Conservation (phyloP, 2,113 vertebrate genomes). For the Lampris megalopsis region DNA sequence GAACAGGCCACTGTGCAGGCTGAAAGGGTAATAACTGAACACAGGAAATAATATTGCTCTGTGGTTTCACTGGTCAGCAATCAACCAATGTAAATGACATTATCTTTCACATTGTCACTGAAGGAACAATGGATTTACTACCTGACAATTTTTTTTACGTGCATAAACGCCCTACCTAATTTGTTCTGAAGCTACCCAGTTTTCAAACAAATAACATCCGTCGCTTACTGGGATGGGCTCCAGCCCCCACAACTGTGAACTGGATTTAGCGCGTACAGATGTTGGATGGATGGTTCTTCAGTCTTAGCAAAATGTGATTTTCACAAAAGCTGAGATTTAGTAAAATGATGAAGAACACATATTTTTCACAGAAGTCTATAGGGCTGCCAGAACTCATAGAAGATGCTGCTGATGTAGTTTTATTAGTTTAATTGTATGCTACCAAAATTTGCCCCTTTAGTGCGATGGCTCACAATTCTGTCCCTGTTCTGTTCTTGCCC, state of each 20-base stretch:
- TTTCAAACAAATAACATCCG: conserved; percentile 28
- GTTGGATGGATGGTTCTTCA: background rate
- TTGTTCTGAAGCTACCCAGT: conserved; percentile 9
- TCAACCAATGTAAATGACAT: background rate
- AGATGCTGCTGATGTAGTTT: too few relatives aligned
- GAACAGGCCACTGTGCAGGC: conserved; percentile 17
- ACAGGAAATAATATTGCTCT: conserved; percentile 37
- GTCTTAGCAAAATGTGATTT: background rate
- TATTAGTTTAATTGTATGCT: too few relatives aligned
- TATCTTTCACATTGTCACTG: conserved; percentile 14
- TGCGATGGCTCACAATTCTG: too few relatives aligned
- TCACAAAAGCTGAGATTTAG: too few relatives aligned
- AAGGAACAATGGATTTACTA: conserved; percentile 33
- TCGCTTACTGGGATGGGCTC: too few relatives aligned
- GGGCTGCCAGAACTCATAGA: too few relatives aligned
- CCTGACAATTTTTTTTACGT: conserved; percentile 53
- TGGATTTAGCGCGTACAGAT: too few relatives aligned
- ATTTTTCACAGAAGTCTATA: too few relatives aligned
- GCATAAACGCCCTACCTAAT: conserved; percentile 26
- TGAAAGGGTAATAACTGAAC: conserved; percentile 43
- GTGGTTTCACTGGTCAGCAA: conserved; percentile 44
- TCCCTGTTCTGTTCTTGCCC: too few relatives aligned
- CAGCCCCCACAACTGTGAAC: too few relatives aligned
- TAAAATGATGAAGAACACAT: too few relatives aligned
- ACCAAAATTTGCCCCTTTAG: too few relatives aligned